Evolutionary conservation across 2,888 invertebrate species (phyloP).

Genomic region (Hesperia comma): DNA sequence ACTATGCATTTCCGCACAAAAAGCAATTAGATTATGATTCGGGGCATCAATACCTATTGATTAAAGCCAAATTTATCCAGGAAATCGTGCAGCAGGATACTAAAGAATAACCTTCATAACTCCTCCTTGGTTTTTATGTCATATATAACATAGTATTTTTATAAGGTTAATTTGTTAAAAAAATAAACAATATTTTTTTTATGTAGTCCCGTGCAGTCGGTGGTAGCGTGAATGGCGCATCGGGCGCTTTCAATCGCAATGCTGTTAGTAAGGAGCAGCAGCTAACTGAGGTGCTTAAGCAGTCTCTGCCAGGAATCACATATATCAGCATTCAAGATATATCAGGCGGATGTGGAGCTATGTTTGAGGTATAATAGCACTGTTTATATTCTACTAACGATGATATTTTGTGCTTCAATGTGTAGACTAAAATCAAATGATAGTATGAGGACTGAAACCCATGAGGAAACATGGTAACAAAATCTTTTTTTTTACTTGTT

Average conservation of each 20-base stretch:
- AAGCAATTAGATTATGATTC: too few relatives aligned
- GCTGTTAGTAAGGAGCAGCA: conserved; percentile 69
- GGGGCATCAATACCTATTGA: too few relatives aligned
- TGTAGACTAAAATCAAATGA: too few relatives aligned
- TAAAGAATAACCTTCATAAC: too few relatives aligned
- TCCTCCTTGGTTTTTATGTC: background rate
- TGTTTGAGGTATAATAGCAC: conserved; percentile 85
- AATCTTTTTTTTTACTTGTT: too few relatives aligned
- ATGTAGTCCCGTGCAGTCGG: conserved; percentile 55
- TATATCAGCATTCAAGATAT: conserved; percentile 87
- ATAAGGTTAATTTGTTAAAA: background rate
- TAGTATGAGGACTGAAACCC: too few relatives aligned
- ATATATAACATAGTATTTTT: background rate
- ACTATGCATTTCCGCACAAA: too few relatives aligned
- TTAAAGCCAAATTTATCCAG: too few relatives aligned
- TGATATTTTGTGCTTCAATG: too few relatives aligned
- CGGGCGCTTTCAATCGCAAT: conserved; percentile 62
- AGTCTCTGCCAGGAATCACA: conserved; percentile 85
- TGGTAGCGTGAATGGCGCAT: conserved; percentile 44
- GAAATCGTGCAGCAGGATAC: too few relatives aligned
- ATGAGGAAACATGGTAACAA: too few relatives aligned
- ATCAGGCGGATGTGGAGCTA: conserved; percentile 92
- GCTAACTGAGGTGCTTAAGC: conserved; percentile 61
- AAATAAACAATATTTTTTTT: conserved; percentile 5
- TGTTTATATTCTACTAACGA: too few relatives aligned